Base-by-base conservation (phyloP, 2,888 invertebrate genomes). In the Diploptera punctata region DNA sequence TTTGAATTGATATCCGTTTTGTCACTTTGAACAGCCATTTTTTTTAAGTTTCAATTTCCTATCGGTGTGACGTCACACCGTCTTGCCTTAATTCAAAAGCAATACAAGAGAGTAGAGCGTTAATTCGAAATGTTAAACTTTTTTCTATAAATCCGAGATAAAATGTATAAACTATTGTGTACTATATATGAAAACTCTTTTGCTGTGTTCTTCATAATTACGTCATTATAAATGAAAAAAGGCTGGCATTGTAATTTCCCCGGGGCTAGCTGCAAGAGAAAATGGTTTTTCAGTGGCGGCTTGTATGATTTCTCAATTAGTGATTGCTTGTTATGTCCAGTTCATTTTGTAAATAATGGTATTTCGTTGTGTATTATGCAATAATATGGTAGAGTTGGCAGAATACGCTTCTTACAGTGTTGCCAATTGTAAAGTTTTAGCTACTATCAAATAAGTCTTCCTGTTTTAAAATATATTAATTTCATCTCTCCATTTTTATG, bases 1-100 rank as follows among this genome's bases (percentile, higher is more conserved):
- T 13, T 13, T 38, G 13, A 38, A 38, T 5, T 5, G 38, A 38
- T 9, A 38, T 38, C 5, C 13, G 38, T 38, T n/a, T 19, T 47
- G 47, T 47, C 47, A 19, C n/a, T 29, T 60, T 60, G 16, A 44
- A 29, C 16, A 65, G 21, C 2, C 18, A 16, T n/a, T 26, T n/a
- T 16, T 47, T 18, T 65, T 13, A 47, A 13, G 21, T 33, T 24
- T 57, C 57, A n/a, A n/a, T 43, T 65, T 54, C 54, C 54, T 54
- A 31, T 19, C 62, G 33, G 62, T 62, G 62, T 33, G 54, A 19
- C 26, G 54, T 24, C 60, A 49, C 65, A 67, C 70, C 70, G 67
- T 67, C 72, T 74, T 69, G 72, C 73, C 74, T 73, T 75, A 73
- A 75, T 71, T 75, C 57, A 71, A 65, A 75, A 75, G 74, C 74